Base-by-base conservation (phyloP, 2,113 vertebrate species). In the Vidua chalybeata region DNA sequence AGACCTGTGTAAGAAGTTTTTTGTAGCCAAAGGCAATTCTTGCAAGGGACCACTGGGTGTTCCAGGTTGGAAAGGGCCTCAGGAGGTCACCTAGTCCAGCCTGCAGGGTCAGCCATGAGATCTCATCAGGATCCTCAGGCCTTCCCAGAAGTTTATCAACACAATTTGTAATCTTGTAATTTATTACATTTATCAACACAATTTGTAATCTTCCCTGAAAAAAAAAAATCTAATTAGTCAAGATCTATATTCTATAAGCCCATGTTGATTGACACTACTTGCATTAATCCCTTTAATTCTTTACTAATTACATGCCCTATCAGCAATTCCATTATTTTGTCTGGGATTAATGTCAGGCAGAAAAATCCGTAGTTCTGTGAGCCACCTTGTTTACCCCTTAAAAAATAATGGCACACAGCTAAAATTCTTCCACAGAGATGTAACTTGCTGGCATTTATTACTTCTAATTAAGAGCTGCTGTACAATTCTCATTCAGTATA, bases 301-400 rank as follows among this genome's bases (percentile, higher is more conserved):
- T 97, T 56, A 84, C 91, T 96, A 95, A 97, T 96, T 96, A 97
- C 89, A 87, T 81, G 91, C 66, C 66, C 95, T 92, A 95, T 94
- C 95, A 93, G 80, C 77, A 92, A 95, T 93, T 94, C 89, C 86
- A 94, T 96, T 95, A 94, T 97, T 96, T 89, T 94, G 91, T 87
- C 86, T 67, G 8, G 91, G 94, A 95, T 95, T 95, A 95, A 94
- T 81, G 91, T 92, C 89, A 92, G 76, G 52, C 83, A 93, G 89
- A 84, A 90, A 87, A 87, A 82, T 45, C 73, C 0, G 0, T 28
- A 48, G 68, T 59, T 87, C 84, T 80, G 35, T 84, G 68, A 89
- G 35, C 83, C 52, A 89, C 80, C 39, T 81, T 96, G 80, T 92
- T 96, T 91, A 91, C 81, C 77, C 94, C 80, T 87, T 82, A 85